Percentiles rank a stretch among this genome's conserved stretches.
Evolutionary conservation across 2,888 invertebrate genomes (phyloP).

Genomic region (Eupelmus urozonus): DNA sequence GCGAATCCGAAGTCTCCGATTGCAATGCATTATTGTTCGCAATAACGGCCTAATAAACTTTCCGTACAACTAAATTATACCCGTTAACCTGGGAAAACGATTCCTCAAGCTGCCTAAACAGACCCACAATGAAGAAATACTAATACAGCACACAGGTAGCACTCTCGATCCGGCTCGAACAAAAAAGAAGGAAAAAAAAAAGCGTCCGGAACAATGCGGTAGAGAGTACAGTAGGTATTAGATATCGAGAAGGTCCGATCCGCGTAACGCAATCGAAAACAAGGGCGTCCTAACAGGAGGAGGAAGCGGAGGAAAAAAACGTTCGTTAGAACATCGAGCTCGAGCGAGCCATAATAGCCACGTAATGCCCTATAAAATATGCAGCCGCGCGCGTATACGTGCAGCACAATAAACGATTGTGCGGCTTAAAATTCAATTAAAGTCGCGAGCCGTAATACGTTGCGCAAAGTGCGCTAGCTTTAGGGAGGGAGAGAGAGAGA

Average conservation of each 20-base stretch:
- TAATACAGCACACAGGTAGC: background rate
- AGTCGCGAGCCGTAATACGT: conserved; percentile 53
- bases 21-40: conserved; percentile 3
- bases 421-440: conserved; percentile 58
- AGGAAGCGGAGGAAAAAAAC: conserved; percentile 7
- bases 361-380: conserved; percentile 51
- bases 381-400: conserved; percentile 1
- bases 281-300: conserved; percentile 19
- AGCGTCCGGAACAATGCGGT: conserved; percentile 13
- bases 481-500: background rate
- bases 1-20: background rate
- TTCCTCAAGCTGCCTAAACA: background rate
- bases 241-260: background rate
- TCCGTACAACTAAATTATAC: conserved; percentile 7
- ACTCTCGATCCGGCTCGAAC: background rate
- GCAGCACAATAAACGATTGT: conserved; percentile 53
- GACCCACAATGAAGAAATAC: background rate
- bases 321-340: conserved; percentile 47
- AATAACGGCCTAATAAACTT: background rate
- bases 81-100: background rate
- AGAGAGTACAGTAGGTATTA: background rate
- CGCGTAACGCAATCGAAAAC: conserved; percentile 25
- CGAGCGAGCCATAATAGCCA: conserved; percentile 35
- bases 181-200: background rate
- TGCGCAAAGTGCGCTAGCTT: conserved; percentile 46